These are phyloP conservation scores for Nothura maculosa DNA, from an alignment of 2,797 vertebrate species.

Conservation along the genomic window DNA sequence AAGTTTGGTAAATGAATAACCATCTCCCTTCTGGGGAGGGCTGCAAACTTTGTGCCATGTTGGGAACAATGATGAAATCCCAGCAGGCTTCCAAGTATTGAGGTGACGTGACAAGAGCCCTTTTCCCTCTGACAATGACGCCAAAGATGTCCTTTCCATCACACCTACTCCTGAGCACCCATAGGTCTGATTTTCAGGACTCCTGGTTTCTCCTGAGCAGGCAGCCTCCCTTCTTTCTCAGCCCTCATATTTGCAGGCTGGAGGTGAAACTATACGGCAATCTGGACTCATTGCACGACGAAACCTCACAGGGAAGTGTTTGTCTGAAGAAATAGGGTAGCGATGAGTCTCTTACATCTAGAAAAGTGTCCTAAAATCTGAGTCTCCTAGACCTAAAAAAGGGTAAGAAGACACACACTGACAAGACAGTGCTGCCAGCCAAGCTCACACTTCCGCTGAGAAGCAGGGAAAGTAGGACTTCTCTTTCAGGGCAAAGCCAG, in stretches of 20 bases:
- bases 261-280: neutral
- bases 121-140: neutral
- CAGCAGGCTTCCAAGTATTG: neutral
- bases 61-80: neutral
- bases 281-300: neutral
- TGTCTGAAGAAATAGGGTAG: neutral
- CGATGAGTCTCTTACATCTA: neutral
- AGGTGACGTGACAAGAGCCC: neutral
- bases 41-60: neutral
- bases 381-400: neutral
- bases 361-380: no score
- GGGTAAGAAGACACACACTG: neutral
- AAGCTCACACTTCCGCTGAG: neutral
- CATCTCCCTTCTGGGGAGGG: neutral
- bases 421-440: neutral
- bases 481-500: neutral
- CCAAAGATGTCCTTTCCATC: neutral
- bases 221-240: neutral
- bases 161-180: neutral
- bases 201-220: neutral
- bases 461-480: neutral
- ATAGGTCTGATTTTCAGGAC: neutral
- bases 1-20: conserved; percentile 29
- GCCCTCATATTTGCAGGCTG: neutral
- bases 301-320: neutral